phyloP scores from a whole-genome alignment of 2,113 vertebrate genomes.

The Balaeniceps rex region DNA sequence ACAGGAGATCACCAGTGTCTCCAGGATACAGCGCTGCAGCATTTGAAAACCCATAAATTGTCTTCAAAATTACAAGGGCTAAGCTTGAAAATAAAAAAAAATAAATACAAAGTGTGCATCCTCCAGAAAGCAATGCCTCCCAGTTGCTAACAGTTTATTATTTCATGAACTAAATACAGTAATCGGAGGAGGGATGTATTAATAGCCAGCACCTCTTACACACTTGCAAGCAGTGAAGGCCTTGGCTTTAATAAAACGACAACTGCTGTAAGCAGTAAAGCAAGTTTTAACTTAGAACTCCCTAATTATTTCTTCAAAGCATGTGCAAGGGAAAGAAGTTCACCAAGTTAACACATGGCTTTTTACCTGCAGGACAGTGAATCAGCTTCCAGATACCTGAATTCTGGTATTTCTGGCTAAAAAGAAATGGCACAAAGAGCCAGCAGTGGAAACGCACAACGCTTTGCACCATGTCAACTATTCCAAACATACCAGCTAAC shows the following conservation, averaged over 20 bases:
- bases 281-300: background rate
- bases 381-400: background rate
- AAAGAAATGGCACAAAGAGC: background rate
- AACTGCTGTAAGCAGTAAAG: background rate
- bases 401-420: background rate
- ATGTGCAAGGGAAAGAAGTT: background rate
- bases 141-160: background rate
- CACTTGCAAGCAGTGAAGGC: background rate
- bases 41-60: background rate
- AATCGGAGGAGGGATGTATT: background rate
- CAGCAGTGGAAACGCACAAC: background rate
- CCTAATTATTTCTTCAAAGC: background rate
- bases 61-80: background rate
- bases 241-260: background rate
- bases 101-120: background rate
- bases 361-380: background rate
- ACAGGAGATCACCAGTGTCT: background rate
- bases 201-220: constrained; percentile 28
- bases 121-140: background rate
- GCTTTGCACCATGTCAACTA: background rate
- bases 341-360: background rate
- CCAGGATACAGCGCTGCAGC: background rate
- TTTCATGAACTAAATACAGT: constrained; percentile 10
- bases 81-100: background rate
- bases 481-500: background rate